Conservation (phyloP, 1,140 invertebrate genomes). For the Drosophila pseudoananassae region DNA sequence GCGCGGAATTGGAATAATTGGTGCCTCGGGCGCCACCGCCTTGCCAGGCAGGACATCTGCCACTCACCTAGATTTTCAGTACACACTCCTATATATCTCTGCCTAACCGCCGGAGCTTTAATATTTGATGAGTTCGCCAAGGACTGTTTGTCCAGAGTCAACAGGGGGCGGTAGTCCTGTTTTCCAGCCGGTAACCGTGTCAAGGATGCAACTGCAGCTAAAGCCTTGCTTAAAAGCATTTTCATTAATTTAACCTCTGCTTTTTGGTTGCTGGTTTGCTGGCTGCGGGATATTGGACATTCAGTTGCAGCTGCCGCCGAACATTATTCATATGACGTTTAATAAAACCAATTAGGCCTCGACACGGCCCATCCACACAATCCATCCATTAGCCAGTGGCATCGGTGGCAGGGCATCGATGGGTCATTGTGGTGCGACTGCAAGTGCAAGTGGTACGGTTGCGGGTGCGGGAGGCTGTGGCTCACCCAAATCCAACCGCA, state of each 20-base stretch:
- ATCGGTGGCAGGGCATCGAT: conserved; percentile 35
- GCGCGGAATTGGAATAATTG: conserved; percentile 17
- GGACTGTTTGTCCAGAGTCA: conserved; percentile 52
- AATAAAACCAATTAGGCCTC: conserved; percentile 73
- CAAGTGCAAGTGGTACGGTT: not conserved
- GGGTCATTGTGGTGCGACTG: conserved; percentile 4
- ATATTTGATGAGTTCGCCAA: conserved; percentile 56
- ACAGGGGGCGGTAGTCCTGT: conserved; percentile 9
- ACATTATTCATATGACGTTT: conserved; percentile 63
- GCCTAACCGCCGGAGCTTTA: conserved; percentile 28
- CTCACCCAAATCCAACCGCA: conserved; percentile 65
- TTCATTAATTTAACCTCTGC: conserved; percentile 42
- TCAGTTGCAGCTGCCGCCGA: conserved; percentile 23
- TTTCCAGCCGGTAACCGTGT: conserved; percentile 24
- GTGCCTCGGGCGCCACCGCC: not conserved
- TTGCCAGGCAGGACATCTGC: conserved; percentile 21
- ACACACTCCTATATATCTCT: not conserved
- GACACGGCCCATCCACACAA: conserved; percentile 59
- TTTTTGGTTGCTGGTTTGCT: not conserved
- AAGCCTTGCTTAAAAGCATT: conserved; percentile 34
- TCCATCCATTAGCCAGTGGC: conserved; percentile 64
- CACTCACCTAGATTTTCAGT: conserved; percentile 18
- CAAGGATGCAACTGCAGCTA: conserved; percentile 28
- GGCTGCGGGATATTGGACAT: not conserved
- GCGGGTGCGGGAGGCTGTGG: conserved; percentile 1